phyloP scores from a whole-genome alignment of 2,797 vertebrate species.

The Coendou prehensilis region DNA sequence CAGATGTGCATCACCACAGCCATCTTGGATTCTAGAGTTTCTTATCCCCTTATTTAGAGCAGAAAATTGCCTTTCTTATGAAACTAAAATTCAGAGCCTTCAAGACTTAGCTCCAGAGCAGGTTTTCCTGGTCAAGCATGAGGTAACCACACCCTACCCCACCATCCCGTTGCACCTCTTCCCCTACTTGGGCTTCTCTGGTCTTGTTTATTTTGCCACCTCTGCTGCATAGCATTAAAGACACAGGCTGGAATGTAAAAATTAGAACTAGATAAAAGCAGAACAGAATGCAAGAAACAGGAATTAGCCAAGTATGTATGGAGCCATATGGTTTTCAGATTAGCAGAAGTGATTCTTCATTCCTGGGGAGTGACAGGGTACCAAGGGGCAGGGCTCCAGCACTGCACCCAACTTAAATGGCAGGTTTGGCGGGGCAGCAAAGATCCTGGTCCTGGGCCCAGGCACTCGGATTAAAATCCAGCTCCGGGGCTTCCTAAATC shows the following conservation, averaged over 20 bases:
- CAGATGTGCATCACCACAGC: not conserved
- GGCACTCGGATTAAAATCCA: not conserved
- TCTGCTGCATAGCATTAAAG: not conserved
- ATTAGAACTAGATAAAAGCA: not conserved
- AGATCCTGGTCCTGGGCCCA: not conserved
- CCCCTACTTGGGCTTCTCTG: not conserved
- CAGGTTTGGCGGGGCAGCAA: not conserved
- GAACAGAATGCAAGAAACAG: not conserved
- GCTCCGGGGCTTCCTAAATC: not conserved
- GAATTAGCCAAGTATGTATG: not conserved
- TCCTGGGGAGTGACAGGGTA: not conserved
- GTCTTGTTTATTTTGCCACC: not conserved
- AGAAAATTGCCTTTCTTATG: not conserved
- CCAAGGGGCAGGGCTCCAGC: not conserved
- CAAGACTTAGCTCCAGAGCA: not conserved
- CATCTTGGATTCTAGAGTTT: not conserved
- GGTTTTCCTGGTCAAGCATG: not conserved
- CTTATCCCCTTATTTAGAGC: not conserved
- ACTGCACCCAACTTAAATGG: not conserved
- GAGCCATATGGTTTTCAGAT: not conserved
- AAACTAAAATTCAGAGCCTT: constrained; percentile 11
- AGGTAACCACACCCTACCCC: no score
- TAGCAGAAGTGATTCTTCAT: not conserved
- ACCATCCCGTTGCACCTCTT: not conserved
- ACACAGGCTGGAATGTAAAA: not conserved